phyloP scores from a whole-genome alignment of 2,888 invertebrate species.

The Ichneumoninae sp. region DNA sequence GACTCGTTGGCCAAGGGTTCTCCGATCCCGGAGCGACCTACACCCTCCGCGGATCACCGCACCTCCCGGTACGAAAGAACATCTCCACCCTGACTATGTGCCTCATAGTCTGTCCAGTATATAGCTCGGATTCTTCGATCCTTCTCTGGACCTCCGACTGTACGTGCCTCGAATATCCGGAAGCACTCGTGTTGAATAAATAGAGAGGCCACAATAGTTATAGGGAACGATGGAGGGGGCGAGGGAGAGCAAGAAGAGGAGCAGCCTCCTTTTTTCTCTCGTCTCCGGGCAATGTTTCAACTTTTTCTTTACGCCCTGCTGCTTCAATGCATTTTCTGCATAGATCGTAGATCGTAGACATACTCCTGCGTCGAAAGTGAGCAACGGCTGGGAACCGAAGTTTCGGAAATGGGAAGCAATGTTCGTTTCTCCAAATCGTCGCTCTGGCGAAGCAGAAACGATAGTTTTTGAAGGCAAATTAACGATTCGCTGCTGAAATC shows the following conservation, averaged over 20 bases:
- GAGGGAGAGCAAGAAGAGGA: constrained; percentile 16
- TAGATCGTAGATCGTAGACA: background rate
- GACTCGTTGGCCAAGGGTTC: constrained; percentile 57
- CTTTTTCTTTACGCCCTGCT: constrained; percentile 24
- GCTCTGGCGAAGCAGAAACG: too few species aligned
- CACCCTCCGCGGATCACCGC: constrained; percentile 37
- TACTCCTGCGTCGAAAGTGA: background rate
- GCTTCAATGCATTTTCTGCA: background rate
- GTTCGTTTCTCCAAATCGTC: too few species aligned
- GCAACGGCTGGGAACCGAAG: background rate
- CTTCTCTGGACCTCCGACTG: constrained; percentile 75
- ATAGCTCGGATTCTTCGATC: constrained; percentile 39
- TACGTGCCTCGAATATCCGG: constrained; percentile 81
- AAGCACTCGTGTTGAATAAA: constrained; percentile 81
- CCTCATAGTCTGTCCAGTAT: constrained; percentile 15
- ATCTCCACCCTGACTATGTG: constrained; percentile 22
- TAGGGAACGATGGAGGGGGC: constrained; percentile 32
- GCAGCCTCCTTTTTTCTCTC: constrained; percentile 38
- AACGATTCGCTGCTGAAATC: constrained; percentile 68
- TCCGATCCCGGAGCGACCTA: constrained; percentile 21
- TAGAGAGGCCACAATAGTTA: constrained; percentile 59
- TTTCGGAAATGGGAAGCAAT: background rate
- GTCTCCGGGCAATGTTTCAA: constrained; percentile 72
- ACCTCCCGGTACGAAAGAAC: constrained; percentile 37
- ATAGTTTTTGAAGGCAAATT: too few species aligned